Base-by-base conservation (phyloP, 2,113 vertebrate genomes). In the Hirundichthys speculiger region DNA sequence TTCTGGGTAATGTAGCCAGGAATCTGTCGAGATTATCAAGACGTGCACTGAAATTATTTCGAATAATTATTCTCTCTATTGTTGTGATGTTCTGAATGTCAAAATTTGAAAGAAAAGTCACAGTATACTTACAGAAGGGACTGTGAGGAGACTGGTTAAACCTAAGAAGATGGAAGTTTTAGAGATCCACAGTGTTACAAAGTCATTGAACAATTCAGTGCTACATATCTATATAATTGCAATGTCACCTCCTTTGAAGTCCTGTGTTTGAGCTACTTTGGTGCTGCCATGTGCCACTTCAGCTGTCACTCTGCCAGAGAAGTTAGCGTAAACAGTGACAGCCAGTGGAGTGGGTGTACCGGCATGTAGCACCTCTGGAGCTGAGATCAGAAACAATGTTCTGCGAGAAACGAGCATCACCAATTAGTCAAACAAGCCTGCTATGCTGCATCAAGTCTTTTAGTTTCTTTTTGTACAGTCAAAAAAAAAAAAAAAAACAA, bases 91-190 rank as follows among this genome's bases (percentile, higher is more conserved):
- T 41, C 11, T 27, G 3, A 40, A 40, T 2, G n/a, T 6, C 30
- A 1, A 21, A 8, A 12, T 12, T 19, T 18, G 3, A 61, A 34
- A 22, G 2, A 42, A 27, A 19, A 43, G 1, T n/a, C 0, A 14
- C 48, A 39, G 30, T 13, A 80, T 93, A 95, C 95, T 95, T 90
- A 98, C 96, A 69, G 86, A 77, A 81, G 94, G 94, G 73, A 98
- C 92, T 55, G 76, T 84, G 24, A 96, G 84, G 74, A 80, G 80
- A 34, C 72, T 89, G 70, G 95, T 92, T 47, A 90, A 65, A 73
- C 92, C 96, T 97, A 65, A 62, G 54, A 49, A 71, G 10, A 84
- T 49, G 3, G 1, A 60, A n/a, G 12, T 22, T 58, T 79, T 45
- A 77, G 39, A 6, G 1, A 1, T 25, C 15, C 19, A 0, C 39